Evolutionary conservation across 2,888 invertebrate species (phyloP).

Genomic region (Petrolisthes manimaculis): DNA sequence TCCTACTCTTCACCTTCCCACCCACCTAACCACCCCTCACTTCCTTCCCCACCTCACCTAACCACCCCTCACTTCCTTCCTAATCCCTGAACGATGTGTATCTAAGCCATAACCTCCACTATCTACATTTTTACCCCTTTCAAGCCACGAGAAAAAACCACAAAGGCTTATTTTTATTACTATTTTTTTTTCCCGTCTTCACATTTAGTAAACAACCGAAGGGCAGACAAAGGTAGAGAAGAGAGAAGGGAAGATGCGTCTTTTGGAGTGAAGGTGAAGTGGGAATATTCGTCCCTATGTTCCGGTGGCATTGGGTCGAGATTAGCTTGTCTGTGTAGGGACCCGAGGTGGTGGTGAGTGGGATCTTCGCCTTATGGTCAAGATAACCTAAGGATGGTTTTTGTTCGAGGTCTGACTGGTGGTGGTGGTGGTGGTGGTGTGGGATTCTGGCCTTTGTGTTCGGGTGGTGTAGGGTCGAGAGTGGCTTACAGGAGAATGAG

Average conservation of each 20-base stretch:
- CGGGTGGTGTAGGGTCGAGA: no score
- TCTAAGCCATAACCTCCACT: constrained; percentile 22
- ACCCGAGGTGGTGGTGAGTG: no score
- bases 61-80: not conserved
- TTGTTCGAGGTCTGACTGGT: no score
- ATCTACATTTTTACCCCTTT: constrained; percentile 6
- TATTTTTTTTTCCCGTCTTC: constrained; percentile 47
- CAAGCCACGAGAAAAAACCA: constrained; percentile 34
- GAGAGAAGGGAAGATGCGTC: not conserved
- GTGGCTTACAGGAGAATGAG: no score
- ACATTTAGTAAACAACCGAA: constrained; percentile 39
- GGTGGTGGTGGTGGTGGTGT: no score
- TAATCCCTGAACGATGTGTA: not conserved
- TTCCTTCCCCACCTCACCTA: not conserved
- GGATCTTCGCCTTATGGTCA: no score
- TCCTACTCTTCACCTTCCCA: not conserved
- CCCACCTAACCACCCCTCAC: not conserved
- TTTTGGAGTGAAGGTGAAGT: not conserved
- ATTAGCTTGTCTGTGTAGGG: no score
- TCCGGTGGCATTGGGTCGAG: no score
- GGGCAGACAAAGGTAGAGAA: constrained; percentile 33
- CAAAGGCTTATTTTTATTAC: constrained; percentile 42
- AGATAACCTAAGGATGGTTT: no score
- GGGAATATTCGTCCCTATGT: constrained; percentile 20
- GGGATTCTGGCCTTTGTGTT: no score